Conservation (phyloP, 2,113 vertebrate genomes). For the Lophotis ruficrista region DNA sequence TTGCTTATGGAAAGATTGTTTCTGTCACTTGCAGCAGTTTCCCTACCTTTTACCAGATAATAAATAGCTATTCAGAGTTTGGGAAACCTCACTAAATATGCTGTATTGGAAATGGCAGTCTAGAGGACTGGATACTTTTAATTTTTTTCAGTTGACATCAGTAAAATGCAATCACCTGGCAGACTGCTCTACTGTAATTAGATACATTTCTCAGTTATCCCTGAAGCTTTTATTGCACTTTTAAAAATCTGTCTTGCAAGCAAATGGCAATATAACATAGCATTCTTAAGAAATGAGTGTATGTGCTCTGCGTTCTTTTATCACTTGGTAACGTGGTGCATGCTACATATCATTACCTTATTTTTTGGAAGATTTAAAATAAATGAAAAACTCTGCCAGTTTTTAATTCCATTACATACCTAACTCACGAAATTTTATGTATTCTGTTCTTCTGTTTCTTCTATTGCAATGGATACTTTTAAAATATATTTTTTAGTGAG, state of each 20-base stretch:
- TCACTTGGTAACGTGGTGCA: neutral
- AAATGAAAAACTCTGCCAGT: neutral
- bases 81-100: neutral
- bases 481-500: neutral
- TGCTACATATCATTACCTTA: neutral
- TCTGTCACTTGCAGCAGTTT: neutral
- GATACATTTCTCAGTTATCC: constrained; percentile 3
- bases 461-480: neutral
- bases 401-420: neutral
- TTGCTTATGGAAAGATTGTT: neutral
- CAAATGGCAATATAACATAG: neutral
- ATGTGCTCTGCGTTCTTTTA: constrained; percentile 23
- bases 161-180: constrained; percentile 1
- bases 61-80: neutral
- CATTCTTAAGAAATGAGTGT: constrained; percentile 16
- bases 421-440: neutral
- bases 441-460: neutral
- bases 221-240: neutral
- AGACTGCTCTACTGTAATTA: neutral
- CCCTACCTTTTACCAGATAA: neutral
- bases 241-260: neutral
- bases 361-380: neutral
- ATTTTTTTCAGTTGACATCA: constrained; percentile 13
- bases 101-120: neutral
- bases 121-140: neutral